These are phyloP conservation scores for Sporophila hypoxantha DNA, from an alignment of 2,113 vertebrate genomes.

Conservation along the genomic window DNA sequence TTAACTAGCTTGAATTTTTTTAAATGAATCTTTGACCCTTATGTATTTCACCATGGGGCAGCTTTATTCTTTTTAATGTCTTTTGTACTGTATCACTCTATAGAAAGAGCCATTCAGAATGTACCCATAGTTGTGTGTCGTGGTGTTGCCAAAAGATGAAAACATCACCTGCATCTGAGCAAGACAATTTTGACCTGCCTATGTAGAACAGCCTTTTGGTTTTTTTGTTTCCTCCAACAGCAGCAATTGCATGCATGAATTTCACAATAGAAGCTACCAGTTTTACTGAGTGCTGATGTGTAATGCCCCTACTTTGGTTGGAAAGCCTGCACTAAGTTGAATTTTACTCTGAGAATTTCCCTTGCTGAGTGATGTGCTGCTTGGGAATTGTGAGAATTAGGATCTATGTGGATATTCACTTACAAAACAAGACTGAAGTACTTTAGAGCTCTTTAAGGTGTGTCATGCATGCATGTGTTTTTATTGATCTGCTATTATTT, in stretches of 20 bases:
- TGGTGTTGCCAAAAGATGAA: not conserved
- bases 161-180: not conserved
- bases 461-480: not conserved
- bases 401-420: not conserved
- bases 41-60: not conserved
- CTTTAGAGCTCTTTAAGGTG: not conserved
- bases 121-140: not conserved
- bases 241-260: not conserved
- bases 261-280: not conserved
- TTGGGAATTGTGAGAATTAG: not conserved
- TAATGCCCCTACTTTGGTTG: not conserved
- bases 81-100: not conserved
- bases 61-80: not conserved
- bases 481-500: not conserved
- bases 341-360: not conserved
- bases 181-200: not conserved
- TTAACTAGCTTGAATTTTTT: not conserved
- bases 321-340: not conserved
- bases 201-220: rapidly evolving
- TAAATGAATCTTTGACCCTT: not conserved
- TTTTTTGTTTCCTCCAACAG: not conserved
- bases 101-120: not conserved
- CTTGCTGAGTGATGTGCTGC: not conserved
- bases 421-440: not conserved
- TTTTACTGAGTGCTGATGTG: not conserved